Conservation (phyloP, 1,140 invertebrate species). For the Drosophila lini region DNA sequence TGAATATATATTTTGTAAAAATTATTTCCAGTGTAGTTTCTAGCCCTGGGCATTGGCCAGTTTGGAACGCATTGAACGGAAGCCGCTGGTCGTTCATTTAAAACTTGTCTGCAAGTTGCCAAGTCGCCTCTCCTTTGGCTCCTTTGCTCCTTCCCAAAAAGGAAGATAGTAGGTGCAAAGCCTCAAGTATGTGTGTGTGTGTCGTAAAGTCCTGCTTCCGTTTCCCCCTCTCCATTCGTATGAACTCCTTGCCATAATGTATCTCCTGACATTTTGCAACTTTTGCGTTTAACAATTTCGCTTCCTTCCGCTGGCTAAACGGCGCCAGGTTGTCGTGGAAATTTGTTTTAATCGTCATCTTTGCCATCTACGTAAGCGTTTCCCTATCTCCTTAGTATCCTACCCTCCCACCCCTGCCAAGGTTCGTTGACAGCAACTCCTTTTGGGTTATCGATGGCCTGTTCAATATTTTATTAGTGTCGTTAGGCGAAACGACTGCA, state of each 20-base stretch:
- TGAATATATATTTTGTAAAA: neutral
- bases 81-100: slow-evolving; percentile 80
- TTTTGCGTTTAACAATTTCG: slow-evolving; percentile 83
- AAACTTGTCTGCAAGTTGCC: slow-evolving; percentile 81
- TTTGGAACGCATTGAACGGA: slow-evolving; percentile 74
- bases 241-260: slow-evolving; percentile 18
- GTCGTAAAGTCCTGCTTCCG: slow-evolving; percentile 71
- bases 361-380: slow-evolving; percentile 75
- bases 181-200: slow-evolving; percentile 40
- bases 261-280: slow-evolving; percentile 74
- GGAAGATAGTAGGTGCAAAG: slow-evolving; percentile 55
- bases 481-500: slow-evolving; percentile 63
- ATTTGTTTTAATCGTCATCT: slow-evolving; percentile 83
- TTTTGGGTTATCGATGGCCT: slow-evolving; percentile 77
- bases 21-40: slow-evolving; percentile 9
- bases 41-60: slow-evolving; percentile 59
- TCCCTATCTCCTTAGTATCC: slow-evolving; percentile 4
- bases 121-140: slow-evolving; percentile 47
- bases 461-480: slow-evolving; percentile 83
- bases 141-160: neutral
- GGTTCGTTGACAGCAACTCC: slow-evolving; percentile 77
- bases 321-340: slow-evolving; percentile 81
- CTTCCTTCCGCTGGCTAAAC: slow-evolving; percentile 79
- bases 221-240: slow-evolving; percentile 7
- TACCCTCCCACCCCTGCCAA: neutral